Conservation (phyloP, 2,888 invertebrate species). For the Zeuzera pyrina region DNA sequence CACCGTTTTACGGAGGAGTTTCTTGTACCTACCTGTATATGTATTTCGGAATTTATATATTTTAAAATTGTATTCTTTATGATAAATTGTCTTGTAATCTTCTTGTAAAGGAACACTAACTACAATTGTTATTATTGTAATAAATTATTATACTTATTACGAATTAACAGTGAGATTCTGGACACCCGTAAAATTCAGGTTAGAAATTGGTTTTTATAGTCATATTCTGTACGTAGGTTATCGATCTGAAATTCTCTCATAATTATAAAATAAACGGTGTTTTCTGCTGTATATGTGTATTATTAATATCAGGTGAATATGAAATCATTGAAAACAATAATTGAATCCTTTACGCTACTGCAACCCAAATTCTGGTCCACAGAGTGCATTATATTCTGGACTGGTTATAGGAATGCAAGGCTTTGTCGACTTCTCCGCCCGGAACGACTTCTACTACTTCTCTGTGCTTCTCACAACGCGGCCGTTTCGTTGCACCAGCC, state of each 20-base stretch:
- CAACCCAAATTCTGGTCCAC: too few species aligned
- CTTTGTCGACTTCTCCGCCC: too few species aligned
- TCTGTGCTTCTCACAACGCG: too few species aligned
- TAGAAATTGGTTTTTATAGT: constrained; percentile 71
- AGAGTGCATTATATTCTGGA: too few species aligned
- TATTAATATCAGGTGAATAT: too few species aligned
- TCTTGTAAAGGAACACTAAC: constrained; percentile 60
- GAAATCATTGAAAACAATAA: too few species aligned
- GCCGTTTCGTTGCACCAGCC: too few species aligned
- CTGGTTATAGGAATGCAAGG: too few species aligned
- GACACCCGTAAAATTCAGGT: constrained; percentile 57
- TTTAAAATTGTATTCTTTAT: constrained; percentile 55
- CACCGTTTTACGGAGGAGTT: constrained; percentile 47
- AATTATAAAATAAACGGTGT: constrained; percentile 76
- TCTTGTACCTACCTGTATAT: constrained; percentile 46
- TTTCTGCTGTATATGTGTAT: constrained; percentile 60
- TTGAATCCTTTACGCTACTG: too few species aligned
- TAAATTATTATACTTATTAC: constrained; percentile 21
- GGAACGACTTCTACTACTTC: too few species aligned
- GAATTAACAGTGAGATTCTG: constrained; percentile 52
- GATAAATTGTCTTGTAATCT: constrained; percentile 53
- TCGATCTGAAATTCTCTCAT: constrained; percentile 75
- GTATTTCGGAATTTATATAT: constrained; percentile 56
- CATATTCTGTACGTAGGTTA: constrained; percentile 73
- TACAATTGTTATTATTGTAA: constrained; percentile 37